A percentile compares a stretch with the other conserved stretches of the same genome.
These are phyloP conservation scores for Eupsilia transversa DNA, from an alignment of 2,888 invertebrate genomes.

Conservation along the genomic window DNA sequence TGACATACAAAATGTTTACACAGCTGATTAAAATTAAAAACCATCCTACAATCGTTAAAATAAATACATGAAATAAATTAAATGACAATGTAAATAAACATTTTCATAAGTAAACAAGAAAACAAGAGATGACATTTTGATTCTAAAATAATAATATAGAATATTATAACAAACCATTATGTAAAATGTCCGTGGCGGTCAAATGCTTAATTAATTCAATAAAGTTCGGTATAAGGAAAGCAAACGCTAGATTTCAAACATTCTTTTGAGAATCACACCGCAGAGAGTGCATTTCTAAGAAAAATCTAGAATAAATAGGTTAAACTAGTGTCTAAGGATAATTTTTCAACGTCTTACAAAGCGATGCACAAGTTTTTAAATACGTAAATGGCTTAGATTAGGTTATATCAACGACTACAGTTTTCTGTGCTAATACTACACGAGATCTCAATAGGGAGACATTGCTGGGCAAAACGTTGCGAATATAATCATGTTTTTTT, in stretches of 20 bases:
- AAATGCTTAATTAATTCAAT: conserved; percentile 40
- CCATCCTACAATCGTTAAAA: neutral
- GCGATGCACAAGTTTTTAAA: conserved; percentile 69
- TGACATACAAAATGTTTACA: neutral
- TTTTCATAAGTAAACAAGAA: conserved; percentile 6
- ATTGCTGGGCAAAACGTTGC: conserved; percentile 60
- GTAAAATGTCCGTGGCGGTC: conserved; percentile 41
- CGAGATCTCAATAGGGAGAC: conserved; percentile 64
- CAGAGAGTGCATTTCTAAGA: conserved; percentile 63
- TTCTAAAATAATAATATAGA: neutral
- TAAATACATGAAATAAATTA: neutral
- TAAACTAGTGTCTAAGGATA: conserved; percentile 59
- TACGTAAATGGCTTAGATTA: conserved; percentile 69
- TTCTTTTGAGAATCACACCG: conserved; percentile 48
- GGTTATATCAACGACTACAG: conserved; percentile 53
- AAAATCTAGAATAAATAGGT: conserved; percentile 50
- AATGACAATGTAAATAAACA: neutral
- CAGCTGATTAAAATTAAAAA: neutral
- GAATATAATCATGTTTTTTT: conserved; percentile 9
- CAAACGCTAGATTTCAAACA: conserved; percentile 58
- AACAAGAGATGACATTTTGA: neutral
- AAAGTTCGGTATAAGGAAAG: conserved; percentile 31
- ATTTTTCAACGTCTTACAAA: conserved; percentile 65
- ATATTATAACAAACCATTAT: too few species aligned
- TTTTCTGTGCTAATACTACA: conserved; percentile 59